Conservation (phyloP, 2,797 vertebrate species). For the Megaceryle alcyon region DNA sequence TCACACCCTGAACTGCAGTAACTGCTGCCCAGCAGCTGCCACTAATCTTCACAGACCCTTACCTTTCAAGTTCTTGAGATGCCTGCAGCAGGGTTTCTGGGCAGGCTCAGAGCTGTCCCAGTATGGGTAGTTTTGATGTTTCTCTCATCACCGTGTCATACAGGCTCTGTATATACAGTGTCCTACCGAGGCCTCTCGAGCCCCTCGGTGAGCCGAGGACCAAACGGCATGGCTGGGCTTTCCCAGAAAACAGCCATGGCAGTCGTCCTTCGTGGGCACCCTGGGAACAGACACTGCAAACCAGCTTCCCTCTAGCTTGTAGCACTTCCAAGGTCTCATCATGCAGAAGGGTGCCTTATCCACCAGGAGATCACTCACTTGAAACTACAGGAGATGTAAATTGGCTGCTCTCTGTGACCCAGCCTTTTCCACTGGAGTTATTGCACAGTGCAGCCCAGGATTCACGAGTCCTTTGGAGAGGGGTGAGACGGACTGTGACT, state of each 20-base stretch:
- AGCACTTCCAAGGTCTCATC: neutral
- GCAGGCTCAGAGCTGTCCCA: neutral
- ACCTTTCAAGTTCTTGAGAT: neutral
- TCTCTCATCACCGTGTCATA: neutral
- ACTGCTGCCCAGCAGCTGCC: neutral
- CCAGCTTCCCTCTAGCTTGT: neutral
- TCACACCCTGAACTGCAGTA: neutral
- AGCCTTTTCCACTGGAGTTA: neutral
- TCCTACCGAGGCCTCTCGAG: neutral
- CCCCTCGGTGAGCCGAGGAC: neutral
- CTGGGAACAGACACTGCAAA: accelerated
- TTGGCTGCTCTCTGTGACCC: neutral
- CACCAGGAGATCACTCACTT: neutral
- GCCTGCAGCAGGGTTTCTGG: neutral
- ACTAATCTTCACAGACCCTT: neutral
- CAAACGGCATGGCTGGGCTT: neutral
- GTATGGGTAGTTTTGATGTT: neutral
- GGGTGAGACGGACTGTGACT: neutral
- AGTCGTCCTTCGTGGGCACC: accelerated
- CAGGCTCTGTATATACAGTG: neutral
- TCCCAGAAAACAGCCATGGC: accelerated
- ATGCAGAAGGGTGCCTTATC: neutral
- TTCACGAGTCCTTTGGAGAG: neutral
- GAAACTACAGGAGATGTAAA: too few relatives aligned
- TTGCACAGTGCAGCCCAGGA: neutral